Conservation (phyloP, 2,797 vertebrate species). For the Anas bernieri region DNA sequence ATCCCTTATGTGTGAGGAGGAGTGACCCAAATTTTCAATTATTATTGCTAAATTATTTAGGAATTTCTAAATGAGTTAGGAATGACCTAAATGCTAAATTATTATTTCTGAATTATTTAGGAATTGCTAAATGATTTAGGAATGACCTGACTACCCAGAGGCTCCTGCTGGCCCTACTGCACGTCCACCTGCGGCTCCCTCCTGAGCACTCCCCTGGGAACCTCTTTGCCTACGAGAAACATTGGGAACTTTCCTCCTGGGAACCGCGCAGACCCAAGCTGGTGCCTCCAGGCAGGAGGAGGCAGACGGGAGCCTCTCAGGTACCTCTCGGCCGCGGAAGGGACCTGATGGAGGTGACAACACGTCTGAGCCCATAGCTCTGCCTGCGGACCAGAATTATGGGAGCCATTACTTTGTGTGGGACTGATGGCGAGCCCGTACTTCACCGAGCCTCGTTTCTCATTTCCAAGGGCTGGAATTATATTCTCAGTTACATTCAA, state of each 20-base stretch:
- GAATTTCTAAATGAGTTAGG: neutral
- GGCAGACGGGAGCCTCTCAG: neutral
- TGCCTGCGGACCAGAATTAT: neutral
- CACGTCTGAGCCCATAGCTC: neutral
- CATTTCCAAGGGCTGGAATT: neutral
- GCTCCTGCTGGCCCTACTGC: neutral
- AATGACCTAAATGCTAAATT: neutral
- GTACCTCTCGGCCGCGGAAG: neutral
- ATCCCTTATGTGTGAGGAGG: neutral
- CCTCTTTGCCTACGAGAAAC: no score
- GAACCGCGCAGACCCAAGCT: neutral
- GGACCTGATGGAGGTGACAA: neutral
- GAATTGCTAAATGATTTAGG: neutral
- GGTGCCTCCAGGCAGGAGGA: neutral
- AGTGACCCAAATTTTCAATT: neutral
- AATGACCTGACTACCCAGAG: fast-evolving
- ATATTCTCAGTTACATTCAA: neutral
- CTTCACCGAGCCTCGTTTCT: neutral
- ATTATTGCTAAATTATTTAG: neutral
- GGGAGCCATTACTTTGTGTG: neutral
- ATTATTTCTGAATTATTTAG: neutral
- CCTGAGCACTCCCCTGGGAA: neutral
- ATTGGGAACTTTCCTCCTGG: neutral
- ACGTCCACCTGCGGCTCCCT: neutral
- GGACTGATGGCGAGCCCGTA: neutral